These are phyloP conservation scores for Actinia equina DNA, from an alignment of 64 coral and sea anemone genomes.

Conservation along the genomic window DNA sequence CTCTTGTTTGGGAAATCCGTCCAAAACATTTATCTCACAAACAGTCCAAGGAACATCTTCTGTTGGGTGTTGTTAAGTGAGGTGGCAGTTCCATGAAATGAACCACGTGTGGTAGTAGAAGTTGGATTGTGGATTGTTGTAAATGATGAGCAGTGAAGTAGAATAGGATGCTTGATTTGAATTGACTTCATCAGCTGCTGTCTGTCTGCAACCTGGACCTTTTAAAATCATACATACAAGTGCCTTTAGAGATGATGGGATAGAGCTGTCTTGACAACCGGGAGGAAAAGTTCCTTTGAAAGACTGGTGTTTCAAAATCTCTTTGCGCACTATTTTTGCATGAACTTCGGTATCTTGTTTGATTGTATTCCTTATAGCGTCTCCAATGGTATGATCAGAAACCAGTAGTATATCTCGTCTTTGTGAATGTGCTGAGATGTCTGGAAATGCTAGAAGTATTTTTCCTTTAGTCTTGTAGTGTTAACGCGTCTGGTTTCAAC, in stretches of 20 bases:
- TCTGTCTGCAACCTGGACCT: conserved; percentile 13
- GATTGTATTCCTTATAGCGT: not conserved
- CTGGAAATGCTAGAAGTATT: conserved; percentile 21
- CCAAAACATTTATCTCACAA: conserved; percentile 21
- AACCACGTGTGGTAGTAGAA: conserved; percentile 12
- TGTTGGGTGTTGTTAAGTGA: conserved; percentile 19
- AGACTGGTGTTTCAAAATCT: conserved; percentile 35
- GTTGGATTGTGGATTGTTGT: not conserved
- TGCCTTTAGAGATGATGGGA: conserved; percentile 15
- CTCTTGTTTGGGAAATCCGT: conserved; percentile 33
- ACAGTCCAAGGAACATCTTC: not conserved
- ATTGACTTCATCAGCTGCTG: not conserved
- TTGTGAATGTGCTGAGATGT: conserved; percentile 14
- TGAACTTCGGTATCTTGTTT: conserved; percentile 20
- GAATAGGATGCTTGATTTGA: not conserved
- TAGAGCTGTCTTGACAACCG: conserved; percentile 35
- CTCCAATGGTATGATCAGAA: conserved; percentile 8
- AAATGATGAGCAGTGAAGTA: not conserved
- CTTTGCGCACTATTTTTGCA: conserved; percentile 19
- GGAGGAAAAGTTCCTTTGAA: conserved; percentile 45
- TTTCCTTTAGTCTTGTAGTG: conserved; percentile 41
- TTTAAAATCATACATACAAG: conserved; percentile 34
- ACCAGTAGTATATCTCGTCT: conserved; percentile 23
- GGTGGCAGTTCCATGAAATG: conserved; percentile 30
- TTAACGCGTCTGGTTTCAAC: not conserved